A percentile compares a stretch with the other conserved stretches of the same genome.
These are phyloP conservation scores for Strigops habroptila DNA, from an alignment of 2,113 vertebrate species.

Conservation along the genomic window DNA sequence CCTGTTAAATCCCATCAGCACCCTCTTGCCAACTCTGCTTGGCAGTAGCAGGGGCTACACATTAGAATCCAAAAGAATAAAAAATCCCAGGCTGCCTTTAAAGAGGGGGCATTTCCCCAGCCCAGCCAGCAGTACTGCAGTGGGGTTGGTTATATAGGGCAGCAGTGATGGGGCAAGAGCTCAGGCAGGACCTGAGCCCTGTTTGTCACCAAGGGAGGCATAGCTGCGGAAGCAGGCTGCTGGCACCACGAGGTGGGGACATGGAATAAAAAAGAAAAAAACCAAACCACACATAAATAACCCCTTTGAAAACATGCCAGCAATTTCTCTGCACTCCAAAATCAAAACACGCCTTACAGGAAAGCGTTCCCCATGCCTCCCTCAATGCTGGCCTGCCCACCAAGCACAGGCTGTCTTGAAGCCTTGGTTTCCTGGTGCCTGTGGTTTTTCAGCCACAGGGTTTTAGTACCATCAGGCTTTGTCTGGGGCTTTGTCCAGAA, in stretches of 20 bases:
- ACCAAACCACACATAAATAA: background rate
- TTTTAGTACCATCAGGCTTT: background rate
- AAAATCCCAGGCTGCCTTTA: background rate
- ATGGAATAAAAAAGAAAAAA: background rate
- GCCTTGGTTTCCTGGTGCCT: background rate
- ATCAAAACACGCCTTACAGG: background rate
- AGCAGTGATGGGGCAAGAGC: background rate
- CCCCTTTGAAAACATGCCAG: background rate
- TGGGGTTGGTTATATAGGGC: fast-evolving
- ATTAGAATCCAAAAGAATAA: background rate
- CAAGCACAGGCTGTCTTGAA: background rate
- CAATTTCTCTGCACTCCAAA: background rate
- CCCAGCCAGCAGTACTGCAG: background rate
- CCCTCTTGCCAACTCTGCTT: background rate
- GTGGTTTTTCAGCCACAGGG: background rate
- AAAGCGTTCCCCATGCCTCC: background rate
- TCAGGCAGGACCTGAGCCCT: background rate
- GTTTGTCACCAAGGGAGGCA: fast-evolving
- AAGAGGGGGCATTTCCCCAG: background rate
- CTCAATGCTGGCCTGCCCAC: background rate
- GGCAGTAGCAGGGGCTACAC: background rate
- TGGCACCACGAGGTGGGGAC: background rate
- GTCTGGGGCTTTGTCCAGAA: background rate
- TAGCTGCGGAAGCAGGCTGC: background rate
- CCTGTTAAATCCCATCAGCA: background rate